A percentile compares a stretch with the other conserved stretches of the same genome.
Evolutionary conservation across 2,888 invertebrate genomes (phyloP).

Genomic region (Ennomos erosarius): DNA sequence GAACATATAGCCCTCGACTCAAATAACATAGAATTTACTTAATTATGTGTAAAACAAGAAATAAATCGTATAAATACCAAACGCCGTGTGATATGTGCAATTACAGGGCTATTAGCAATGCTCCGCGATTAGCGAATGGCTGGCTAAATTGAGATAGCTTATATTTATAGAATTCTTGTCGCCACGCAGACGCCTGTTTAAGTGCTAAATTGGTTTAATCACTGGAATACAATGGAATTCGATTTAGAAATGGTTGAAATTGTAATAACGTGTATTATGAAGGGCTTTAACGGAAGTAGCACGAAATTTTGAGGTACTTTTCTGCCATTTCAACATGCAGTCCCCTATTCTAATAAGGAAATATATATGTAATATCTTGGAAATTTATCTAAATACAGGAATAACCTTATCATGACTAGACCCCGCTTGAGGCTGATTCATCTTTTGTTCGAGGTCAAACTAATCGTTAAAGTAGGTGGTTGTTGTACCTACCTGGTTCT

Average conservation of each 20-base stretch:
- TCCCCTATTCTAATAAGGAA: constrained; percentile 8
- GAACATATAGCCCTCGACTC: constrained; percentile 32
- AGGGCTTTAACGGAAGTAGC: too few species aligned
- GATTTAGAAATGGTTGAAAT: constrained; percentile 1
- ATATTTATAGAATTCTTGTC: constrained; percentile 23
- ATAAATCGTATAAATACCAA: constrained; percentile 33
- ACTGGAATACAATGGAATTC: not conserved
- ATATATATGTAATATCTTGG: constrained; percentile 1
- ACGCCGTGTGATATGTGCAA: constrained; percentile 36
- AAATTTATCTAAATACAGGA: constrained; percentile 18
- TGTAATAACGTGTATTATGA: not conserved
- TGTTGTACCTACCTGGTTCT: not conserved
- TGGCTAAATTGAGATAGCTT: constrained; percentile 26
- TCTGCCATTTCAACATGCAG: not conserved
- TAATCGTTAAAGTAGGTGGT: constrained; percentile 1
- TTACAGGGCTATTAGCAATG: constrained; percentile 37
- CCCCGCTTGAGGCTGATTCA: constrained; percentile 18
- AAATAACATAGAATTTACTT: constrained; percentile 27
- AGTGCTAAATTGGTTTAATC: constrained; percentile 17
- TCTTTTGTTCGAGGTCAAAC: constrained; percentile 28
- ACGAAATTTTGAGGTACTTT: too few species aligned
- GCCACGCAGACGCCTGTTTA: constrained; percentile 25
- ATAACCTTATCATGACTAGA: constrained; percentile 17
- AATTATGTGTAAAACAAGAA: constrained; percentile 31
- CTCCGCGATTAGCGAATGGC: constrained; percentile 24